Conservation (phyloP, 1,140 invertebrate genomes). For the Grapholita molesta region DNA sequence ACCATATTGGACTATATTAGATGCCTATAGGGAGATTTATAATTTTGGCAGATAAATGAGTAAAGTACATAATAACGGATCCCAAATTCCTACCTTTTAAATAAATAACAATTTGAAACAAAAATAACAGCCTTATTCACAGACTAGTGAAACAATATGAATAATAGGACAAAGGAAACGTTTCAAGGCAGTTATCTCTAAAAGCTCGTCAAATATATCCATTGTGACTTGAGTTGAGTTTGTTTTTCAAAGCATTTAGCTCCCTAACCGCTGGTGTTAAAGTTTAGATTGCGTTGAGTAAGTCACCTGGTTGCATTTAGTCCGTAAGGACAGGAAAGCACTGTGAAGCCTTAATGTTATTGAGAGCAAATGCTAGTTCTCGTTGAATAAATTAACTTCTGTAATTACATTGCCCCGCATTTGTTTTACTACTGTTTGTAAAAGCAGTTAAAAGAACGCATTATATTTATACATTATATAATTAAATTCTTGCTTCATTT, state of each 20-base stretch:
- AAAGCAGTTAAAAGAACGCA: neutral
- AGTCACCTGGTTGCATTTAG: neutral
- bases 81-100: conserved; percentile 25
- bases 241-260: conserved; percentile 20
- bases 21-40: too few relatives aligned
- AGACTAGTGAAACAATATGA: conserved; percentile 52
- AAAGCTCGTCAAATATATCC: conserved; percentile 62
- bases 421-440: conserved; percentile 1
- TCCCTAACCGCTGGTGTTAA: conserved; percentile 24
- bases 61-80: too few relatives aligned
- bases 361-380: conserved; percentile 7
- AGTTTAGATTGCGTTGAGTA: conserved; percentile 1
- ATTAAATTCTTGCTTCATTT: too few relatives aligned
- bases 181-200: conserved; percentile 63
- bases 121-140: conserved; percentile 37
- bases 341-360: conserved; percentile 7
- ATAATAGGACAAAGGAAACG: conserved; percentile 64
- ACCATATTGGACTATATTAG: too few relatives aligned
- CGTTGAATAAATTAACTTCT: conserved; percentile 1
- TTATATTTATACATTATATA: neutral
- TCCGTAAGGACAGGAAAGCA: neutral
- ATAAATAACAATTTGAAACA: conserved; percentile 22
- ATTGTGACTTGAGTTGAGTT: conserved; percentile 26
- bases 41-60: too few relatives aligned
- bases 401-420: neutral